Percentiles rank a stretch among this genome's conserved stretches.
These are phyloP conservation scores for Buceros bicornis DNA, from an alignment of 2,797 vertebrate genomes.

Conservation along the genomic window DNA sequence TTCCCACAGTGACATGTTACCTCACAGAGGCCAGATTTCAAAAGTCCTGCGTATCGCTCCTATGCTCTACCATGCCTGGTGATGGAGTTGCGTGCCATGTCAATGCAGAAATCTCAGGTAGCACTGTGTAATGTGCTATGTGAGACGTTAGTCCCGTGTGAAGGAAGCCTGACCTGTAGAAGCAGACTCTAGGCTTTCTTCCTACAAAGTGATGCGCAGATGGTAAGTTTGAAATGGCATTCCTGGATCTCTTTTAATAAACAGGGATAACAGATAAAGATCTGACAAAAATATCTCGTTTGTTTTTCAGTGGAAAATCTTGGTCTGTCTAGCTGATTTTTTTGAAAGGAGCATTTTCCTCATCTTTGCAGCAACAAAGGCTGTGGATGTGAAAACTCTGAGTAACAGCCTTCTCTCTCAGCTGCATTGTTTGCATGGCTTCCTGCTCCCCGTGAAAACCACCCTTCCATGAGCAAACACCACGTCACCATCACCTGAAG, in stretches of 20 bases:
- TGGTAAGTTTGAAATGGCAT: background rate
- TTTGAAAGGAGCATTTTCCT: background rate
- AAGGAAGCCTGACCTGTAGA: background rate
- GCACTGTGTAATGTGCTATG: background rate
- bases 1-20: background rate
- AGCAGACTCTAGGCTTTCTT: background rate
- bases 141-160: background rate
- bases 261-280: background rate
- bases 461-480: background rate
- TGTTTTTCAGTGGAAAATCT: background rate
- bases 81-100: background rate
- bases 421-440: background rate
- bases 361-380: background rate
- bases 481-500: background rate
- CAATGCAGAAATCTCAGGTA: background rate
- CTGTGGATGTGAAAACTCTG: background rate
- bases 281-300: background rate
- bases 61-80: background rate
- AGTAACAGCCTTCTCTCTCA: background rate
- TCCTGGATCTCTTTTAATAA: background rate
- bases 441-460: background rate
- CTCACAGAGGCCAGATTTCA: rapidly evolving
- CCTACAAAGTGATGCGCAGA: background rate
- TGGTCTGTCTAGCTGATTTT: background rate
- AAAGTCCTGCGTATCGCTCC: background rate